Conservation (phyloP, 2,888 invertebrate genomes). For the Electrophaes corylata region DNA sequence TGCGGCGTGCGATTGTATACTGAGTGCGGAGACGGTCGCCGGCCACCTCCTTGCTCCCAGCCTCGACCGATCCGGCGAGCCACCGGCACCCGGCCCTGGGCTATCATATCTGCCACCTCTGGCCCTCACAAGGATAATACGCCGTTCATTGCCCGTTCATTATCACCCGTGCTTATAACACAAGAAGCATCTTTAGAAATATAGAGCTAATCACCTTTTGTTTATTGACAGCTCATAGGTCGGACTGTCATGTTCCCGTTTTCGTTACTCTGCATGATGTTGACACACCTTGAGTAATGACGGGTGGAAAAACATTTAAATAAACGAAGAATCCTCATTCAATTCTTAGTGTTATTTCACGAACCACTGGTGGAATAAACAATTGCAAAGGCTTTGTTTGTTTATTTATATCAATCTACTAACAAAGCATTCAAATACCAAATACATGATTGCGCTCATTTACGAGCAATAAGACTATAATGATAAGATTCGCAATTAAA, state of each 20-base stretch:
- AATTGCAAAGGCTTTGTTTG: slow-evolving; percentile 13
- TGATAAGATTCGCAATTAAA: slow-evolving; percentile 46
- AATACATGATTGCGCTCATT: slow-evolving; percentile 46
- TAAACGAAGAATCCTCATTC: slow-evolving; percentile 8
- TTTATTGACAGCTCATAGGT: slow-evolving; percentile 21
- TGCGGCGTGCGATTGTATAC: slow-evolving; percentile 76
- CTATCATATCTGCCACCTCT: slow-evolving; percentile 75
- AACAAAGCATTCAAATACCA: slow-evolving; percentile 41
- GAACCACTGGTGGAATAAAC: not conserved
- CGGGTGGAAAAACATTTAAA: slow-evolving; percentile 14
- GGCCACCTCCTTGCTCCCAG: slow-evolving; percentile 75
- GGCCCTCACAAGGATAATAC: slow-evolving; percentile 74
- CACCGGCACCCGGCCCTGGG: slow-evolving; percentile 58
- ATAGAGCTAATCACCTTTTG: slow-evolving; percentile 23
- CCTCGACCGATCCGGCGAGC: slow-evolving; percentile 63
- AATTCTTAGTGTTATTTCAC: slow-evolving; percentile 15
- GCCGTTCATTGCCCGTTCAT: slow-evolving; percentile 67
- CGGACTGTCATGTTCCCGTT: slow-evolving; percentile 10
- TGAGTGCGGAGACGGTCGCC: slow-evolving; percentile 67
- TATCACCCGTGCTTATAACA: slow-evolving; percentile 54
- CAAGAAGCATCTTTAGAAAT: slow-evolving; percentile 37
- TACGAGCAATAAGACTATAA: slow-evolving; percentile 31
- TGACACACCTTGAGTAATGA: slow-evolving; percentile 21
- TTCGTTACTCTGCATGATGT: slow-evolving; percentile 22
- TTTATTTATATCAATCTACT: too few relatives aligned